phyloP scores from a whole-genome alignment of 2,888 invertebrate species.

The Eueremaeus valkanovi region DNA sequence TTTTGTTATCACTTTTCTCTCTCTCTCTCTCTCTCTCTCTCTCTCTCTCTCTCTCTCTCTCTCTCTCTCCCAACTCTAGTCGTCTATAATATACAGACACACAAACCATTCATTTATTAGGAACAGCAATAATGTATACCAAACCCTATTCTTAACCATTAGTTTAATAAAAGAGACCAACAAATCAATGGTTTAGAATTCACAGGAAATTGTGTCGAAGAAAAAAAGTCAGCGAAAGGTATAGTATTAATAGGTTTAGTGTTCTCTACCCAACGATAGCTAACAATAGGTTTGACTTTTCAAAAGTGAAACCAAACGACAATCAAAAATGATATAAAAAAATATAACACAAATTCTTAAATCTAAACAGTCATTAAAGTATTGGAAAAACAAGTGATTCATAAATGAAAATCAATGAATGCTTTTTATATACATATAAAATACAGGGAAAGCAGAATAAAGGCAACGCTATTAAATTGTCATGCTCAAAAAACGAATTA shows the following conservation, averaged over 20 bases:
- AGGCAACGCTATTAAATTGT: too few relatives aligned
- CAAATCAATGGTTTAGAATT: conserved; percentile 17
- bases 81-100: neutral
- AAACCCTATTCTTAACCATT: conserved; percentile 14
- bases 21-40: too few relatives aligned
- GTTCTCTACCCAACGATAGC: neutral
- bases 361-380: neutral
- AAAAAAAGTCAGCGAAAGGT: neutral
- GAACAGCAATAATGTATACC: conserved; percentile 2
- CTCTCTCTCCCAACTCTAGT: conserved; percentile 12
- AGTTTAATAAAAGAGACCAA: conserved; percentile 24
- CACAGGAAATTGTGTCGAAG: too few relatives aligned
- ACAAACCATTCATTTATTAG: conserved; percentile 14
- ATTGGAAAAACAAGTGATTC: neutral
- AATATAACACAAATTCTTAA: neutral
- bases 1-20: conserved; percentile 17
- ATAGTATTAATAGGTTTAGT: conserved; percentile 6
- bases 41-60: too few relatives aligned
- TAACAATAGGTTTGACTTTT: neutral
- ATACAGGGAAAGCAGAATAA: too few relatives aligned
- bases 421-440: too few relatives aligned
- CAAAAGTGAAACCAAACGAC: neutral
- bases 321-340: neutral
- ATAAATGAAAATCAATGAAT: neutral
- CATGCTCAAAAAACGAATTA: too few relatives aligned